phyloP scores from a whole-genome alignment of 2,888 invertebrate species.

The Drosophila niveifrons region DNA sequence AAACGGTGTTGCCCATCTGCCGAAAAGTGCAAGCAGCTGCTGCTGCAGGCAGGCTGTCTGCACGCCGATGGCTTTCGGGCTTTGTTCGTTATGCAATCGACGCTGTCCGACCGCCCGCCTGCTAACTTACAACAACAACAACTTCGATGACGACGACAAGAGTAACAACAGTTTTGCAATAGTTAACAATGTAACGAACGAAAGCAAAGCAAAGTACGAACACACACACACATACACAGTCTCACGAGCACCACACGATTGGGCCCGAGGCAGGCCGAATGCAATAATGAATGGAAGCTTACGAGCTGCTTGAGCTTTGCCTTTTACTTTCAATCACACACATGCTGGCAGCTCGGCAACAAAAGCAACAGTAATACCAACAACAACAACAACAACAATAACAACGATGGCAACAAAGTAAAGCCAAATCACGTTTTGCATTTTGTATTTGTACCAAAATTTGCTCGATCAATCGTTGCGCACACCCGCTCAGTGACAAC shows the following conservation, averaged over 20 bases:
- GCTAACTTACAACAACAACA: slow-evolving; percentile 24
- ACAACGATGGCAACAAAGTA: slow-evolving; percentile 21
- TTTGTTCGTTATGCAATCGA: slow-evolving; percentile 50
- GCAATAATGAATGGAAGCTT: slow-evolving; percentile 79
- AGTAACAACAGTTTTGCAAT: slow-evolving; percentile 71
- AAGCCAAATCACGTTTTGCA: slow-evolving; percentile 67
- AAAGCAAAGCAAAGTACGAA: slow-evolving; percentile 37
- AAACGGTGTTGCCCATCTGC: slow-evolving; percentile 25
- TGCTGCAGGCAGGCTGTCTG: slow-evolving; percentile 2
- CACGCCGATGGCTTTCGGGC: slow-evolving; percentile 35
- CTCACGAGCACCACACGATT: background rate
- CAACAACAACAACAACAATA: slow-evolving; percentile 15
- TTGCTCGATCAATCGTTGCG: slow-evolving; percentile 52
- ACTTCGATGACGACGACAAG: slow-evolving; percentile 12
- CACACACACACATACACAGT: slow-evolving; percentile 1
- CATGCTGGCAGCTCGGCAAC: slow-evolving; percentile 21
- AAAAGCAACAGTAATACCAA: slow-evolving; percentile 17
- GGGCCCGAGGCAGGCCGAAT: slow-evolving; percentile 41
- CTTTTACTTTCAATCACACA: slow-evolving; percentile 83
- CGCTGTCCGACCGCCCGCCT: slow-evolving; percentile 15
- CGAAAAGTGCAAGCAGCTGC: slow-evolving; percentile 21
- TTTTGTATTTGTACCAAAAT: slow-evolving; percentile 54
- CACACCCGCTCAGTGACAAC: slow-evolving; percentile 49
- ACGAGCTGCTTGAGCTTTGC: slow-evolving; percentile 69
- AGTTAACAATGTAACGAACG: slow-evolving; percentile 75